Evolutionary conservation across 2,113 vertebrate species (phyloP), one percentile per base, ranked within the genome.

Genomic region (Pachypanchax playfairii): DNA sequence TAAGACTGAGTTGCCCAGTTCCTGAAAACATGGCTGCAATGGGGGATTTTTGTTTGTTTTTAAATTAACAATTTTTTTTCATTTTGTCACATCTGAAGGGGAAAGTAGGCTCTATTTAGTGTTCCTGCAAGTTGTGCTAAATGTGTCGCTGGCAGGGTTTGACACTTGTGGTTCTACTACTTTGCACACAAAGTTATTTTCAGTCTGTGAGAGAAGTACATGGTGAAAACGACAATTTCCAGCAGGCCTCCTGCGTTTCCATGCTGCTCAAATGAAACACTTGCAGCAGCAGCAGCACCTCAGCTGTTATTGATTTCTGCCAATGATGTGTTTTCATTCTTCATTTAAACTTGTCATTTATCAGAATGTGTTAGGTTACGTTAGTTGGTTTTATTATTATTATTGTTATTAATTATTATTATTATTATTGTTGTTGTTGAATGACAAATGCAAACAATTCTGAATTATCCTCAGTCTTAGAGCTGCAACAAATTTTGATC

Each of bases 151-250:
- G 65, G 36, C 42, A 75, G 67, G 82, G 78, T 89, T 85, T 89
- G 65, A 79, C 75, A 73, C 77, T 69, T 85, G 75, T 61, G 76
- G 82, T 82, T 84, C 80, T 79, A 79, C 80, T 79, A 75, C 71
- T 51, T 74, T 81, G 82, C 65, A 77, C 78, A 61, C 52, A 33
- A 42, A 67, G 82, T 79, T 90, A 87, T 89, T 90, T 91, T 85
- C 87, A 89, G 88, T 77, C 77, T 79, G 73, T 80, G 82, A 84
- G 77, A 85, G 79, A 71, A 75, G 58, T 73, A 29, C 17, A 25
- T 56, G 49, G 49, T 77, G 63, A 62, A 72, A 87, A 87, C 88
- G 87, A 86, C 83, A 89, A 90, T 88, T 66, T 82, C 63, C 77
- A 75, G 51, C 55, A 58, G 60, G 42, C 65, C 58, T 70, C 68